These are phyloP conservation scores for Herpetotheres cachinnans DNA, from an alignment of 2,113 vertebrate genomes.

Conservation along the genomic window DNA sequence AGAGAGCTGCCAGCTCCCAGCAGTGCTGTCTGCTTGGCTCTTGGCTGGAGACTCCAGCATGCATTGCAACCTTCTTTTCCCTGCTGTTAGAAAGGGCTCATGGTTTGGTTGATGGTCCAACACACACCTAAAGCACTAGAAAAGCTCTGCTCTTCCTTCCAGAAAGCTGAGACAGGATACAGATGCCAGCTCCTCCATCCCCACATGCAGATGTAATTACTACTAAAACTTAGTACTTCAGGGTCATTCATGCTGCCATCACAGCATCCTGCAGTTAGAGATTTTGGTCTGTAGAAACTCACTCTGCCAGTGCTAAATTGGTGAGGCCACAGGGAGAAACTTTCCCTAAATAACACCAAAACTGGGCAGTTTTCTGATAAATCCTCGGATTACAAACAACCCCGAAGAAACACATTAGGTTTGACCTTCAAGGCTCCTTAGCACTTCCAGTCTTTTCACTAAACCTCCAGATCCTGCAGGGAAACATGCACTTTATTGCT, in stretches of 20 bases:
- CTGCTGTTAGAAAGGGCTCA: not conserved
- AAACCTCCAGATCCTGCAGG: not conserved
- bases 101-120: not conserved
- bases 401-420: not conserved
- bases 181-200: not conserved
- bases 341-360: not conserved
- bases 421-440: not conserved
- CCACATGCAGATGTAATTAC: not conserved
- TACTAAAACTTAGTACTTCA: not conserved
- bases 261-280: not conserved
- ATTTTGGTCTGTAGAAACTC: not conserved
- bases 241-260: not conserved
- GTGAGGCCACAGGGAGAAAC: not conserved
- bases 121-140: not conserved
- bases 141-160: not conserved
- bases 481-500: not conserved
- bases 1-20: not conserved
- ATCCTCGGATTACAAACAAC: not conserved
- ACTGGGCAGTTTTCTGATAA: not conserved
- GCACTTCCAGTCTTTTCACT: not conserved
- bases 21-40: not conserved
- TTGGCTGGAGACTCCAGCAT: rapidly evolving
- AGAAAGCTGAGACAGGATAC: not conserved
- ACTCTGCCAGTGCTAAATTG: not conserved
- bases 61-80: not conserved